phyloP scores from a whole-genome alignment of 1,140 invertebrate genomes.

The Bombus balteatus region DNA sequence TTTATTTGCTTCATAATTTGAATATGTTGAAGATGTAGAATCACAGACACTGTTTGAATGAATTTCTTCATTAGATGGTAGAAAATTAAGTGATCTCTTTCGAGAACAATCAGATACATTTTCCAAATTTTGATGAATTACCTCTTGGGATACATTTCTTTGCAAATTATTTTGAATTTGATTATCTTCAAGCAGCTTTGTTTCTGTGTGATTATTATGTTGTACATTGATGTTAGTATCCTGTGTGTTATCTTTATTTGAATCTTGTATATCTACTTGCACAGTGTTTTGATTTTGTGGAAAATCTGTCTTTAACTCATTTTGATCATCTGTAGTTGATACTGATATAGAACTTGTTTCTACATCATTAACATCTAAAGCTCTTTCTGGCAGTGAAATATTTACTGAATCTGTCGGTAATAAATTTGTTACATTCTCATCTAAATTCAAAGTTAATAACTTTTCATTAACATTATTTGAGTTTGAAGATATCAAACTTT shows the following conservation, averaged over 20 bases:
- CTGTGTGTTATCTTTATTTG: neutral
- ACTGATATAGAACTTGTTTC: neutral
- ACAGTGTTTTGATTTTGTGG: neutral
- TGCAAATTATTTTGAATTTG: neutral
- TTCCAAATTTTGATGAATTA: neutral
- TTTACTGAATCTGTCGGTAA: neutral
- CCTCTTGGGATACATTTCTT: neutral
- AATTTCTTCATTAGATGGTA: slow-evolving; percentile 7
- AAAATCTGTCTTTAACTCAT: slow-evolving; percentile 1
- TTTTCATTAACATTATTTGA: neutral
- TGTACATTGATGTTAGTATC: neutral
- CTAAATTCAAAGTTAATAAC: neutral
- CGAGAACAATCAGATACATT: neutral
- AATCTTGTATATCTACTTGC: neutral
- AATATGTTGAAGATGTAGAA: neutral
- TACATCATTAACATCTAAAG: neutral
- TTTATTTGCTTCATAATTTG: slow-evolving; percentile 17
- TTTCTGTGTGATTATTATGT: neutral
- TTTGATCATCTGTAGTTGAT: neutral
- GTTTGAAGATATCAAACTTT: slow-evolving; percentile 1
- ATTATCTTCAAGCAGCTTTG: neutral
- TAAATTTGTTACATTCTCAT: neutral
- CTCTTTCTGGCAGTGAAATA: neutral
- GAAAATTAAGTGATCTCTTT: neutral
- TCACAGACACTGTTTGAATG: neutral